These are phyloP conservation scores for Nymphalis polychloros DNA, from an alignment of 2,888 invertebrate species.

Conservation along the genomic window DNA sequence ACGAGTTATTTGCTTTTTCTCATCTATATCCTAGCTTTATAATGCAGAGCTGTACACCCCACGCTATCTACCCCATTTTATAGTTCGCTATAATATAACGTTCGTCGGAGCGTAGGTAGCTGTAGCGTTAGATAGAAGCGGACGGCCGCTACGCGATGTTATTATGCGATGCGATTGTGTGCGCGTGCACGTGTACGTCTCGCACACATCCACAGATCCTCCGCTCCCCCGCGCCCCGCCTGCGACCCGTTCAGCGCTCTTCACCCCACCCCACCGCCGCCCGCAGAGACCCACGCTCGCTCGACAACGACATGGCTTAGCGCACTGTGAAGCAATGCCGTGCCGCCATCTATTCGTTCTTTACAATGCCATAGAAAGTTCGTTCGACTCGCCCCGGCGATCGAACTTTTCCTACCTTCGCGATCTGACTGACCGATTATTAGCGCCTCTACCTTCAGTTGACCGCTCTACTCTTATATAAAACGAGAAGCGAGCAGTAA, in stretches of 20 bases:
- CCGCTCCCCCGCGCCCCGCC: conserved; percentile 29
- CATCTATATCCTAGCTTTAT: conserved; percentile 49
- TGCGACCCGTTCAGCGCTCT: conserved; percentile 40
- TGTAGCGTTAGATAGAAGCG: conserved; percentile 72
- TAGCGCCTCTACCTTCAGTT: conserved; percentile 36
- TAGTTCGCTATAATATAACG: conserved; percentile 64
- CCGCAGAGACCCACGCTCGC: conserved; percentile 53
- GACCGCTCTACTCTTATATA: background rate
- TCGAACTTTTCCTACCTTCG: conserved; percentile 77
- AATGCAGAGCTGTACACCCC: conserved; percentile 60
- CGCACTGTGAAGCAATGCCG: conserved; percentile 77
- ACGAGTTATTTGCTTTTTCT: conserved; percentile 39
- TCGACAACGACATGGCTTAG: conserved; percentile 69
- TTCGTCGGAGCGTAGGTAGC: conserved; percentile 61
- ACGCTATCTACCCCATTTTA: conserved; percentile 68
- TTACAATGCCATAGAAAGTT: conserved; percentile 82
- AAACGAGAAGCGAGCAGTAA: conserved; percentile 2
- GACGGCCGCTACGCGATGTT: conserved; percentile 70
- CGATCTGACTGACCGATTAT: conserved; percentile 43
- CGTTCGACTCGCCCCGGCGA: conserved; percentile 74
- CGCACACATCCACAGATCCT: conserved; percentile 50
- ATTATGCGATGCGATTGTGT: conserved; percentile 63
- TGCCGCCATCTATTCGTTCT: conserved; percentile 76
- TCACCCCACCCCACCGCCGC: conserved; percentile 47
- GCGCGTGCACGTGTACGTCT: conserved; percentile 48